Conservation (phyloP, 2,888 invertebrate species). For the Lasius fuliginosus region DNA sequence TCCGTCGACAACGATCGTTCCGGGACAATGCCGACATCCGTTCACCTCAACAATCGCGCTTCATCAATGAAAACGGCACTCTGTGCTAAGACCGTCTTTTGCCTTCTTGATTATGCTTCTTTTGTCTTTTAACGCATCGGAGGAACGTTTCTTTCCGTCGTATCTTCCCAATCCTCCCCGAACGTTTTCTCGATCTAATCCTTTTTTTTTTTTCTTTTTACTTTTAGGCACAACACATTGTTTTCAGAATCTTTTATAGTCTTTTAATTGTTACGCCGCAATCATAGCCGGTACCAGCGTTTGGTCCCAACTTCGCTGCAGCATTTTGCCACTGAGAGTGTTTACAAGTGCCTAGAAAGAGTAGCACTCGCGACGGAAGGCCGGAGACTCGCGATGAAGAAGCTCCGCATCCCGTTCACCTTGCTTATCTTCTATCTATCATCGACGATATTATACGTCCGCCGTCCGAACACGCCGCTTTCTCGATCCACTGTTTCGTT, state of each 20-base stretch:
- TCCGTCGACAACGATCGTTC: constrained; percentile 7
- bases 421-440: neutral
- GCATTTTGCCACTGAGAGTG: constrained; percentile 47
- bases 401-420: neutral
- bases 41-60: constrained; percentile 29
- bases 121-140: constrained; percentile 12
- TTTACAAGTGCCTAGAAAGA: constrained; percentile 12
- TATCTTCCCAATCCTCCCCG: constrained; percentile 29
- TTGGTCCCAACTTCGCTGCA: constrained; percentile 47
- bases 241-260: constrained; percentile 69
- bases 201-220: constrained; percentile 26
- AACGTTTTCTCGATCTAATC: neutral
- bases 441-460: constrained; percentile 30
- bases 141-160: constrained; percentile 16
- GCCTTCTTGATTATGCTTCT: neutral
- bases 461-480: neutral
- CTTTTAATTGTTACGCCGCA: constrained; percentile 66
- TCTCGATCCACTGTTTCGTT: neutral
- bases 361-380: constrained; percentile 27
- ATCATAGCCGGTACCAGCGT: constrained; percentile 60
- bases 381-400: constrained; percentile 34
- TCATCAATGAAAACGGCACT: constrained; percentile 33
- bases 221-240: constrained; percentile 73
- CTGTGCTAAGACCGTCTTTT: neutral
- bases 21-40: constrained; percentile 25